phyloP scores from a whole-genome alignment of 2,797 vertebrate genomes.

The Scyliorhinus canicula region DNA sequence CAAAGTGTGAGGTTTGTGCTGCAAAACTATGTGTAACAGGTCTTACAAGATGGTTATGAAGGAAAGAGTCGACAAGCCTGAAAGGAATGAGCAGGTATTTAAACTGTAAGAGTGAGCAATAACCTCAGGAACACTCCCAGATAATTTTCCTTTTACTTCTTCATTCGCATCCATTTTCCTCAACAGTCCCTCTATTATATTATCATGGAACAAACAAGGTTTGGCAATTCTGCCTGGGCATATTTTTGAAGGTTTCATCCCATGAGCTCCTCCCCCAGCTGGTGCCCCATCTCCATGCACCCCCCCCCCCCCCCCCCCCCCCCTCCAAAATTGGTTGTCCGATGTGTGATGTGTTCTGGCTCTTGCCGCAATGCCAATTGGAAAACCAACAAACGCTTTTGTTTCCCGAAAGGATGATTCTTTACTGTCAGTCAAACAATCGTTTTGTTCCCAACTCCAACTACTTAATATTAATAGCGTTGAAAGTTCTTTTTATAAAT shows the following conservation, averaged over 20 bases:
- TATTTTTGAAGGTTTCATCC: background rate
- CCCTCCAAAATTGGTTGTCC: too few relatives aligned
- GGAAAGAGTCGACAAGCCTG: background rate
- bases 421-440: background rate
- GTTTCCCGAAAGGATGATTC: background rate
- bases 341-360: background rate
- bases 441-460: background rate
- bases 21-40: background rate
- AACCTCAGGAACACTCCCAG: background rate
- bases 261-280: background rate
- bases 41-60: background rate
- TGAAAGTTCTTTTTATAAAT: background rate
- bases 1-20: background rate
- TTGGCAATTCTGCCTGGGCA: background rate
- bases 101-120: background rate
- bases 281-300: too few relatives aligned
- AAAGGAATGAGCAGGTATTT: background rate
- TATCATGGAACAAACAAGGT: too few relatives aligned
- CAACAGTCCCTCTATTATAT: background rate
- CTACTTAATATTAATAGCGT: background rate
- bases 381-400: background rate
- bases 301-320: too few relatives aligned
- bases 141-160: background rate
- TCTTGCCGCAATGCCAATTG: background rate
- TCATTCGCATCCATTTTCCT: background rate